phyloP scores from a whole-genome alignment of 2,113 vertebrate genomes.

The Tricholaema leucomelas region DNA sequence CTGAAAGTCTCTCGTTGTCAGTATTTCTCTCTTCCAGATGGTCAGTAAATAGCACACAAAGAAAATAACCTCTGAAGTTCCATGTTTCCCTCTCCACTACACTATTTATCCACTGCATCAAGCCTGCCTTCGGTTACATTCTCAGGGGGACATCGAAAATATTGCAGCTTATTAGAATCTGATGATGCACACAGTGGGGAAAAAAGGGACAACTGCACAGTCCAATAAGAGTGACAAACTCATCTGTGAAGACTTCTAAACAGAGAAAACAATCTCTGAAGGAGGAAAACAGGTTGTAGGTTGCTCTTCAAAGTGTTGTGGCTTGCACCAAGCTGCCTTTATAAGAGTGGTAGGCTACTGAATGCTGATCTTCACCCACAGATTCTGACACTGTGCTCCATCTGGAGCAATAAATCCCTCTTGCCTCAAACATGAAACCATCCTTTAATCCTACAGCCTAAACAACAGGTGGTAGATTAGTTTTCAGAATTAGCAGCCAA shows the following conservation, averaged over 20 bases:
- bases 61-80: slow-evolving; percentile 21
- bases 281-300: neutral
- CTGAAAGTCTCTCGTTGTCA: neutral
- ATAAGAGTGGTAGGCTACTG: neutral
- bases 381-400: neutral
- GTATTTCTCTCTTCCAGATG: slow-evolving; percentile 7
- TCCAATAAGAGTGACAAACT: neutral
- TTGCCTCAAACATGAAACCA: slow-evolving; percentile 20
- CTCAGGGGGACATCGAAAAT: neutral
- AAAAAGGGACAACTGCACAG: neutral
- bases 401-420: slow-evolving; percentile 30
- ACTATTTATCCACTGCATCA: neutral
- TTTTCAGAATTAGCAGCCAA: slow-evolving; percentile 53
- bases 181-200: neutral
- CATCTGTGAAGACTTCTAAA: neutral
- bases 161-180: slow-evolving; percentile 1
- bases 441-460: slow-evolving; percentile 43
- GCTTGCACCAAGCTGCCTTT: neutral
- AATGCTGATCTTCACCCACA: neutral
- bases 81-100: neutral
- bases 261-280: neutral
- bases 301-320: neutral
- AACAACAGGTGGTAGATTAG: slow-evolving; percentile 65
- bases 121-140: neutral
- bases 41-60: neutral